Evolutionary conservation across 2,113 vertebrate genomes (phyloP).

Genomic region (Amazona vittata): DNA sequence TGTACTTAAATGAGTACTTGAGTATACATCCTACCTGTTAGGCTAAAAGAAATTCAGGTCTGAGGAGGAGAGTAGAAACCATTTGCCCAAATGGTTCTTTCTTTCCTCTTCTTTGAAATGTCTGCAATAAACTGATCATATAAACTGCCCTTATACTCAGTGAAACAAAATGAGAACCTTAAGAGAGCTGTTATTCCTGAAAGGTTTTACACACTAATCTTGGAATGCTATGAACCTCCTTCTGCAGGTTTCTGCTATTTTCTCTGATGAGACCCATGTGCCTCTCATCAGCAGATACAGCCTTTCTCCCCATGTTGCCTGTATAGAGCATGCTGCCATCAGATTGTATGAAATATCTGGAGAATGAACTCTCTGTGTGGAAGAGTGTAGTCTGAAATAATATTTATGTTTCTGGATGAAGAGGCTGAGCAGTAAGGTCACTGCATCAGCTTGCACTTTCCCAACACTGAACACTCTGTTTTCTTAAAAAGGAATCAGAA

Average conservation of each 20-base stretch:
- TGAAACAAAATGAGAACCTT: neutral
- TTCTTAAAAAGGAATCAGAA: neutral
- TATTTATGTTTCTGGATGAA: neutral
- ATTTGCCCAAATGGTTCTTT: neutral
- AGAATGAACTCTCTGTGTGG: rapidly evolving
- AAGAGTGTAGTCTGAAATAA: neutral
- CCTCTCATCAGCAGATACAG: neutral
- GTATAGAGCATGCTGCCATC: neutral
- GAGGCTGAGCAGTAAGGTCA: neutral
- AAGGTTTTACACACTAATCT: neutral
- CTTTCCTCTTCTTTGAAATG: neutral
- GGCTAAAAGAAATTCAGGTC: neutral
- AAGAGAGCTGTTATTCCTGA: neutral
- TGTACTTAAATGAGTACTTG: neutral
- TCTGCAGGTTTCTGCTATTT: neutral
- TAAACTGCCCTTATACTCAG: neutral
- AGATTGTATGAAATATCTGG: neutral
- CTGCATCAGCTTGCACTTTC: neutral
- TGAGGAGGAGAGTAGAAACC: neutral
- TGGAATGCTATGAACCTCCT: neutral
- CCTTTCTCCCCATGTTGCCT: neutral
- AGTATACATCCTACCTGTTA: neutral
- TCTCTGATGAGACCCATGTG: neutral
- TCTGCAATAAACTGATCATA: neutral
- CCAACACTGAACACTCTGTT: neutral